Conservation (phyloP, 2,113 vertebrate genomes). For the Vanacampus margaritifer region DNA sequence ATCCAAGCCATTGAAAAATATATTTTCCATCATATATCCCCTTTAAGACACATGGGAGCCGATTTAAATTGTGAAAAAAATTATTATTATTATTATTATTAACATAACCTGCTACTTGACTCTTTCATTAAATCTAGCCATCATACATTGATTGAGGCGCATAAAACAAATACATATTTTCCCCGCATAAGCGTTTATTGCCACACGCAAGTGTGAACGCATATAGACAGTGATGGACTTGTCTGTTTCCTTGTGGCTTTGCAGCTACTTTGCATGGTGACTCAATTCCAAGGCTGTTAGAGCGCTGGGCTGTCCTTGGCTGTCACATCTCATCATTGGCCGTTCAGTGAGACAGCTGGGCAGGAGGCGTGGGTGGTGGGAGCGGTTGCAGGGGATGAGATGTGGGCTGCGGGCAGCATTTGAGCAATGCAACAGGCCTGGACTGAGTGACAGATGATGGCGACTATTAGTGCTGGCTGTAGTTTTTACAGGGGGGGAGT, state of each 20-base stretch:
- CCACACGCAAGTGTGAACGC: background rate
- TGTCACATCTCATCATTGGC: conserved; percentile 64
- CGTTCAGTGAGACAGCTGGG: conserved; percentile 50
- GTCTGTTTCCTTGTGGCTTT: conserved; percentile 14
- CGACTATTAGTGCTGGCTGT: conserved; percentile 37
- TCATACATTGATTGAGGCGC: background rate
- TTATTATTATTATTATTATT: no score
- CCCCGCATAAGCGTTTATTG: background rate
- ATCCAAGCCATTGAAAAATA: no score
- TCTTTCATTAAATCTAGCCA: background rate
- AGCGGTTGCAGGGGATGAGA: background rate
- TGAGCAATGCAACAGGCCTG: conserved; percentile 50
- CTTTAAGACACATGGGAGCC: no score
- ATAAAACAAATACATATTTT: conserved; percentile 3
- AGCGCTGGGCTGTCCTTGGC: conserved; percentile 50
- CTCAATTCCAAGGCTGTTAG: conserved; percentile 48
- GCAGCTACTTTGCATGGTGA: conserved; percentile 47
- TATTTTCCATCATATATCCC: no score
- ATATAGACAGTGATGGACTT: conserved; percentile 3
- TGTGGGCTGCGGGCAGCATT: conserved; percentile 34
- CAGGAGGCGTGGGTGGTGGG: conserved; percentile 14
- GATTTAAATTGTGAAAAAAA: no score
- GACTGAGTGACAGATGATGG: conserved; percentile 53
- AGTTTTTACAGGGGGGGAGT: conserved; percentile 20
- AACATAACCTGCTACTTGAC: no score